Conservation (phyloP, 2,113 vertebrate species). For the Zonotrichia leucophrys region DNA sequence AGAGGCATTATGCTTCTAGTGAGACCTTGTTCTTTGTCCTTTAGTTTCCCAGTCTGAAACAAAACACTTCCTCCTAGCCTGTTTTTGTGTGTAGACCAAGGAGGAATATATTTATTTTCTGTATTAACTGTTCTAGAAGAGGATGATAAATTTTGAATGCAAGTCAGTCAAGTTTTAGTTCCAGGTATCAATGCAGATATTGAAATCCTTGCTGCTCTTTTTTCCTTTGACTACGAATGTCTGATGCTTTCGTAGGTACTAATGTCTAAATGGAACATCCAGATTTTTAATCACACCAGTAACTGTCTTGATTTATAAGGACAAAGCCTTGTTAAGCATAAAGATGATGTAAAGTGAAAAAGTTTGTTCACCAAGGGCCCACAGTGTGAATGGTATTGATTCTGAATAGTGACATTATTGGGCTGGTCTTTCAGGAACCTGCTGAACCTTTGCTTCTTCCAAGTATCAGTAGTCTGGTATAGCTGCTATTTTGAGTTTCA, state of each 20-base stretch:
- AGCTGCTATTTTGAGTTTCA: background rate
- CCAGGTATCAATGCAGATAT: background rate
- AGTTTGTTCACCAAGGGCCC: fast-evolving
- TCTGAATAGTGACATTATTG: background rate
- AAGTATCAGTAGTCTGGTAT: background rate
- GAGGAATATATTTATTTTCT: background rate
- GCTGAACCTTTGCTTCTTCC: background rate
- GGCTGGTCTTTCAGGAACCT: background rate
- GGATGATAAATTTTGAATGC: background rate
- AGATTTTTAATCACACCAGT: background rate
- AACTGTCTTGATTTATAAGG: background rate
- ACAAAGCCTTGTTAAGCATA: background rate
- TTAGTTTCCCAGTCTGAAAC: background rate
- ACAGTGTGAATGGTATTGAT: fast-evolving
- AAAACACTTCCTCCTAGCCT: background rate
- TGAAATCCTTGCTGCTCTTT: background rate
- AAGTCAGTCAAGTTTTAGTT: background rate
- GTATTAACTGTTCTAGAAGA: background rate
- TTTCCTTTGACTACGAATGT: background rate
- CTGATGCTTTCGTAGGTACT: background rate
- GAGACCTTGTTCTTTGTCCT: background rate
- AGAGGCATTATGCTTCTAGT: background rate
- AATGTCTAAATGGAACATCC: background rate
- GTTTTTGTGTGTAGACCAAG: background rate
- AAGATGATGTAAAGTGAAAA: background rate